Base-by-base conservation (phyloP, 2,113 vertebrate species). In the Amphiprion ocellaris region DNA sequence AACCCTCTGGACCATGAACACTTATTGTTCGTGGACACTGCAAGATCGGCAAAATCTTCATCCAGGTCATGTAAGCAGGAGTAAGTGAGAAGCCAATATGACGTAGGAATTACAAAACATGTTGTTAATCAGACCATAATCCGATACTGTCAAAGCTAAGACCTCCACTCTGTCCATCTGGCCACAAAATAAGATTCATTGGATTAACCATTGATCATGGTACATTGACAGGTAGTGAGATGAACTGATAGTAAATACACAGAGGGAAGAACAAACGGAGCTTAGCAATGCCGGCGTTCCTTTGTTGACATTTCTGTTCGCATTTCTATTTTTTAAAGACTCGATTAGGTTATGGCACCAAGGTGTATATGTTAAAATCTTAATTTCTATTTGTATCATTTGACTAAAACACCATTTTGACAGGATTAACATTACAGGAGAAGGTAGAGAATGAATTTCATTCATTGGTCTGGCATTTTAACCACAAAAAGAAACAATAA, bases 171-270 rank as follows among this genome's bases (percentile, higher is more conserved):
- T 24, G 53, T 56, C 82, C 83, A 87, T 87, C 86, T 88, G 86
- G 49, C 62, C 70, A 28, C 60, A 71, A 81, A 78, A 81, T 63
- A 4, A 68, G 81, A 90, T 90, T 87, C 74, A 82, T 76, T 19
- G 47, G 81, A 90, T 87, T 89, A 81, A 77, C 39, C 61, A 49
- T 17, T 63, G 46, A 79, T 44, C 21, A 55, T 37, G 39, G 12
- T 4, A 65, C 17, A 47, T 37, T 16, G 46, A 4, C 41, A 26
- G 10, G 23, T 3, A 44, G 19, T 11, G 23, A 41, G 46, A 30
- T 26, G n/a, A 12, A 60, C n/a, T 16, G 4, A 73, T 24, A 44
- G 15, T 6, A 41, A 64, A 37, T 7, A 37, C 33, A 69, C 14
- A 54, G 24, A 69, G 15, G n/a, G 23, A 7, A 0, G n/a, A 6